These are phyloP conservation scores for Bombus picipes DNA, from an alignment of 1,140 invertebrate genomes.

Conservation along the genomic window DNA sequence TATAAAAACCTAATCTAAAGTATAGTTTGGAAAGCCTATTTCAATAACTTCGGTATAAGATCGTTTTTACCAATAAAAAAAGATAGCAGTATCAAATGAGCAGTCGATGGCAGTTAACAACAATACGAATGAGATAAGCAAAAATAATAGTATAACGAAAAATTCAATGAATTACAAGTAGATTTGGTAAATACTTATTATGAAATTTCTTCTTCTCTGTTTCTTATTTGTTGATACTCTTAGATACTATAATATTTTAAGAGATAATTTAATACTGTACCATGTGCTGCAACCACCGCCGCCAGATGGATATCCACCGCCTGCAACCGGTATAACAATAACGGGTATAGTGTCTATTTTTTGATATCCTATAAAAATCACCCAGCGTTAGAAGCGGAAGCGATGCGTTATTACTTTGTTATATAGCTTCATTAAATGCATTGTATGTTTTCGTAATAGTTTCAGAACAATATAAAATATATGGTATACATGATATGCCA, in stretches of 20 bases:
- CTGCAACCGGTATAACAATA: slow-evolving; percentile 35
- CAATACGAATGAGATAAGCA: neutral
- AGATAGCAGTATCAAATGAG: neutral
- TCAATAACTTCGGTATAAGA: neutral
- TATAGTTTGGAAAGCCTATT: neutral
- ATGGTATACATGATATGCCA: neutral
- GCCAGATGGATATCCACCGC: neutral
- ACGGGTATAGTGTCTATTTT: neutral
- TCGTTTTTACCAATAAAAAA: neutral
- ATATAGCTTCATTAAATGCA: neutral
- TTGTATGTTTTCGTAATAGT: neutral
- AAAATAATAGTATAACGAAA: neutral
- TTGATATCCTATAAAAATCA: slow-evolving; percentile 26
- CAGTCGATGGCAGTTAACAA: neutral
- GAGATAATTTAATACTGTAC: neutral
- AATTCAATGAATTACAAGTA: neutral
- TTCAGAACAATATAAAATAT: neutral
- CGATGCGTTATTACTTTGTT: neutral
- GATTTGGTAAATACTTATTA: neutral
- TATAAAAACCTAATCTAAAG: neutral
- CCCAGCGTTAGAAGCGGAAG: slow-evolving; percentile 26
- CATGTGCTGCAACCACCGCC: slow-evolving; percentile 39
- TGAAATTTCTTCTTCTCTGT: neutral
- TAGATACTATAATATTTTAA: neutral
- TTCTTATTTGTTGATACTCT: too few species aligned